Base-by-base conservation (phyloP, 2,797 vertebrate genomes). In the Artibeus lituratus region DNA sequence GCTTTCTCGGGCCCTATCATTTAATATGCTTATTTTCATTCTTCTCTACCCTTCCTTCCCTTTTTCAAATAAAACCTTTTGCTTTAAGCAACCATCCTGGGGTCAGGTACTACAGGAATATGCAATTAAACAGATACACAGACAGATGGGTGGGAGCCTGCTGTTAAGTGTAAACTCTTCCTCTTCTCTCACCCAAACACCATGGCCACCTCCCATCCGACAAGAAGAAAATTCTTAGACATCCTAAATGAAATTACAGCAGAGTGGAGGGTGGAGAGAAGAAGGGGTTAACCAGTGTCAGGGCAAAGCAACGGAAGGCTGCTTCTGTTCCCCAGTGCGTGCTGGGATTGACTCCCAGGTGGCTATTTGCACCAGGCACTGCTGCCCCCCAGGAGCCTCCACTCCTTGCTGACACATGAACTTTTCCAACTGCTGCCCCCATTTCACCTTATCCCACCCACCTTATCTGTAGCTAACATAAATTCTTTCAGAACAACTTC, bases 41-140 rank as follows among this genome's bases (percentile, higher is more conserved):
- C 57, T 92, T 81, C 15, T 77, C 57, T 78, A 37, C 4, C 39
- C 44, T 76, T 18, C 42, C 26, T 85, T 67, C 53, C 67, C 29
- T 82, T 93, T 76, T 44, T 90, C 59, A 92, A 72, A 65, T 42
- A 55, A 84, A 96, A 55, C 22, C 11, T 92, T 96, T 82, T 82
- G 14, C 44, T 82, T 80, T 77, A 78, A 74, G 69, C 57, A 87
- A 80, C 19, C 53, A n/a, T n/a, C 16, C 29, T 59, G 51, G 22
- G n/a, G 57, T 82, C 74, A 70, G 82, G 32, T 7, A 37, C 70
- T 65, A 70, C 1, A 94, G 69, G 12, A 91, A 47, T 26, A 83
- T 19, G 73, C 44, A 18, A n/a, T 55, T 12, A 18, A n/a, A 39
- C 15, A 39, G 16, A n/a, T 0, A 39, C 53, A 37, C 7, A 78